Conservation (phyloP, 2,113 vertebrate species). For the Caloenas nicobarica region DNA sequence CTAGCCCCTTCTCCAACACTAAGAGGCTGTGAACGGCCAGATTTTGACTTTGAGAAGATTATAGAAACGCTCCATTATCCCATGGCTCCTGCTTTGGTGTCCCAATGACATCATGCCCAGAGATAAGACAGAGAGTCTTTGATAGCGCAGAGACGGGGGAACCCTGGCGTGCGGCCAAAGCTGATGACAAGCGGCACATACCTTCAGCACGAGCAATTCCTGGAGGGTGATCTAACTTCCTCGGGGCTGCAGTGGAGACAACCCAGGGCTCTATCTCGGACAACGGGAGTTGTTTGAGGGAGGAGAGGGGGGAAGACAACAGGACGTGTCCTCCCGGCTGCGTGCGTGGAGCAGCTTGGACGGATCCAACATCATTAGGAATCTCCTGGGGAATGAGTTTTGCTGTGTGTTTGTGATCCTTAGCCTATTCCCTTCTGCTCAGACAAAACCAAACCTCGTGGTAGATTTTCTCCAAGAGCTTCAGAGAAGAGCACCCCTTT, state of each 20-base stretch:
- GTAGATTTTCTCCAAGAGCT: not conserved
- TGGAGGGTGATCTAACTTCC: slow-evolving; percentile 47
- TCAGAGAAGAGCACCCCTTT: not conserved
- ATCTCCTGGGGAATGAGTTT: not conserved
- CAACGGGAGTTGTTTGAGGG: not conserved
- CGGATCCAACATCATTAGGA: not conserved
- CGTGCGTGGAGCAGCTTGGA: not conserved
- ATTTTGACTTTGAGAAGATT: not conserved
- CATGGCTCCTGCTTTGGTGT: not conserved
- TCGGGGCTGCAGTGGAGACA: not conserved
- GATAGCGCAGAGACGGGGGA: not conserved
- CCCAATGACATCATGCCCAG: not conserved
- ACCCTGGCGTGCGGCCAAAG: not conserved
- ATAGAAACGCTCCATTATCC: rapidly evolving
- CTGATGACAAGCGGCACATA: not conserved
- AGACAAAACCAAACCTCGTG: rapidly evolving
- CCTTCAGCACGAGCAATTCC: not conserved
- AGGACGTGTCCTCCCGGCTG: not conserved
- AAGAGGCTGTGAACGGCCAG: rapidly evolving
- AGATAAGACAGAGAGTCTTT: slow-evolving; percentile 43
- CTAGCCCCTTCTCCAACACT: not conserved
- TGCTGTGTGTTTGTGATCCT: not conserved
- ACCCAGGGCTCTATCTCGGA: not conserved
- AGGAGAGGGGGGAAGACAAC: not conserved
- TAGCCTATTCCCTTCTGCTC: rapidly evolving